Evolutionary conservation across 2,113 vertebrate genomes (phyloP), one percentile per base, ranked within the genome.

Genomic region (Lepisosteus oculatus): DNA sequence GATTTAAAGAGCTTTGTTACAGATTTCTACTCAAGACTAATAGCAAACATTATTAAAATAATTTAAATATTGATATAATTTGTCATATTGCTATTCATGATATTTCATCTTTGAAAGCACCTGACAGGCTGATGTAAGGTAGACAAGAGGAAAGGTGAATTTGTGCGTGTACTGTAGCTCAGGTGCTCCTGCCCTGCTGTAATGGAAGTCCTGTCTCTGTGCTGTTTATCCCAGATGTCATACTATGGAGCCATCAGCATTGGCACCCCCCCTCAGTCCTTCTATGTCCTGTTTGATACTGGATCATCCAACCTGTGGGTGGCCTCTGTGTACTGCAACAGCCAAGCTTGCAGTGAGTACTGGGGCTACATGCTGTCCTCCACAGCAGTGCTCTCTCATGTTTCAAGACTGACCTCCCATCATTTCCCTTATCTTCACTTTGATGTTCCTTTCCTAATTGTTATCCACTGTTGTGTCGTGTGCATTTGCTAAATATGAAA

Each of bases 241-340:
- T 88, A 84, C 72, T 85, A 76, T 45, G 83, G 85, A 54, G 43
- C 80, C 61, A 86, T 89, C 79, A 83, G 59, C 61, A 72, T 80
- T 14, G 86, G 85, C 55, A 85, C 85, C 45, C 78, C 77, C 12
- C 80, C 85, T 43, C 83, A 86, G 80, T 84, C 82, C 57, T 85
- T 87, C 77, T 64, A 86, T 68, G 85, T 86, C 66, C 77, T 87
- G 64, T 87, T 87, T 75, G 87, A 87, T 75, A 87, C 84, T 0
- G 79, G 85, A 14, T 87, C 85, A 55, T 73, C 86, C 67, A 88
- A 89, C 76, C 77, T 87, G 79, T 77, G 81, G 89, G 85, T 89
- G 15, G 74, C 87, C 75, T 89, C 85, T 2, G 4, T 78, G 71
- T 77, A 85, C 74, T 89, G 86, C 77, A 82, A 72, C 77, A 81